phyloP scores from a whole-genome alignment of 2,113 vertebrate species.

The Pseudopodoces humilis region DNA sequence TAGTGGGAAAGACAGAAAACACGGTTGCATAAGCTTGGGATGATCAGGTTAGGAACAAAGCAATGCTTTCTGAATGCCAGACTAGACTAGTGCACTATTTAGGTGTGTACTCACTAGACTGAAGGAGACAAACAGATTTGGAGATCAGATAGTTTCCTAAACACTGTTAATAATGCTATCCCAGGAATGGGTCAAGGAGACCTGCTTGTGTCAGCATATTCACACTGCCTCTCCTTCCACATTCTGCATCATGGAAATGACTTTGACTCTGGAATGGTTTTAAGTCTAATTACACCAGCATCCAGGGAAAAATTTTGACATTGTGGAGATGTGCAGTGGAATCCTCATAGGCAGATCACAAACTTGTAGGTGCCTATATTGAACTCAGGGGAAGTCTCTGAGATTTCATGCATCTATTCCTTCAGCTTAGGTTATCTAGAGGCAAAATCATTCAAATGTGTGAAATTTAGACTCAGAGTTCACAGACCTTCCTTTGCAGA shows the following conservation, averaged over 20 bases:
- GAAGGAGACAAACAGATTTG: conserved; percentile 45
- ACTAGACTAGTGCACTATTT: not conserved
- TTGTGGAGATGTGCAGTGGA: not conserved
- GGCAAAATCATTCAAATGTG: not conserved
- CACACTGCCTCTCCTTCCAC: not conserved
- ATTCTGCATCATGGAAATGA: not conserved
- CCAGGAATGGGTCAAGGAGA: conserved; percentile 17
- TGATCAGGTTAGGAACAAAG: conserved; percentile 5
- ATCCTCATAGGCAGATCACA: not conserved
- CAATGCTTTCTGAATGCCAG: conserved; percentile 14
- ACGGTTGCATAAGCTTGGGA: conserved; percentile 50
- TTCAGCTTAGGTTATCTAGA: not conserved
- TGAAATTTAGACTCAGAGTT: not conserved
- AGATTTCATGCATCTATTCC: not conserved
- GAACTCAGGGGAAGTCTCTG: not conserved
- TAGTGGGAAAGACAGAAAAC: conserved; percentile 55
- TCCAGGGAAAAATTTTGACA: not conserved
- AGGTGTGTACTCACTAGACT: conserved; percentile 45
- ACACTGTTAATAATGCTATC: conserved; percentile 10
- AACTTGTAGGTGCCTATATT: not conserved
- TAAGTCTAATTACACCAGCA: not conserved
- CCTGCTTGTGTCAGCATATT: conserved; percentile 49
- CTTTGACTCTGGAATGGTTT: not conserved
- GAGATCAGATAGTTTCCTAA: conserved; percentile 49
- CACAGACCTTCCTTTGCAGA: not conserved